Evolutionary conservation across 2,113 vertebrate genomes (phyloP).

Genomic region (Elachura formosa): DNA sequence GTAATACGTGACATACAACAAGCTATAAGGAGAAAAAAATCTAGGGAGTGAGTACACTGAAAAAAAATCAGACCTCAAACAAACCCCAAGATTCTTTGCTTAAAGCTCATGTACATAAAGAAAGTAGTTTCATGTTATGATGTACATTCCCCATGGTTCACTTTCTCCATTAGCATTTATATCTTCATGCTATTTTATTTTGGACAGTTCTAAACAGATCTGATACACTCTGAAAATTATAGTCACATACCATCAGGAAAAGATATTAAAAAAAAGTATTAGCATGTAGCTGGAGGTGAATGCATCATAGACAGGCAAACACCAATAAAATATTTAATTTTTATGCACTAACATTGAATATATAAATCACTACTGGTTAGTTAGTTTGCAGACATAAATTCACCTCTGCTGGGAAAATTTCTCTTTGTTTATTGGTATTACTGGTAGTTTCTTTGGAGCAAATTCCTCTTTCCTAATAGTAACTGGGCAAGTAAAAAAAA

Average conservation of each 20-base stretch:
- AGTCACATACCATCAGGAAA: neutral
- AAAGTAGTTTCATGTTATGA: conserved; percentile 50
- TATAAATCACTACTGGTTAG: neutral
- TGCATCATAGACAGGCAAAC: neutral
- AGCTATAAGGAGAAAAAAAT: conserved; percentile 23
- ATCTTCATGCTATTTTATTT: conserved; percentile 27
- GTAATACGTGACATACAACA: neutral
- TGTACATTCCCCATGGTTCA: conserved; percentile 14
- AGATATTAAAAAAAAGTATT: conserved; percentile 1
- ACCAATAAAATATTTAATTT: conserved; percentile 14
- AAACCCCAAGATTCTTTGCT: conserved; percentile 39
- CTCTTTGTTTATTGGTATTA: neutral
- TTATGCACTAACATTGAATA: neutral
- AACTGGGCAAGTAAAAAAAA: neutral
- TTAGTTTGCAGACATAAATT: neutral
- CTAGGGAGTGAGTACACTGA: neutral
- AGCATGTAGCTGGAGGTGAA: conserved; percentile 13
- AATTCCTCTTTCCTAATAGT: neutral
- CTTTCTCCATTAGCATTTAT: conserved; percentile 55
- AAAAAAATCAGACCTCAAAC: neutral
- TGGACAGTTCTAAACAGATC: conserved; percentile 25
- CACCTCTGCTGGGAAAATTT: neutral
- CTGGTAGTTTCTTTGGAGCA: neutral
- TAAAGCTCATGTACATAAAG: conserved; percentile 23
- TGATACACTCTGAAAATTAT: conserved; percentile 28